A percentile compares a stretch with the other conserved stretches of the same genome.
phyloP scores from a whole-genome alignment of 1,140 invertebrate genomes.

The Magallana gigas region DNA sequence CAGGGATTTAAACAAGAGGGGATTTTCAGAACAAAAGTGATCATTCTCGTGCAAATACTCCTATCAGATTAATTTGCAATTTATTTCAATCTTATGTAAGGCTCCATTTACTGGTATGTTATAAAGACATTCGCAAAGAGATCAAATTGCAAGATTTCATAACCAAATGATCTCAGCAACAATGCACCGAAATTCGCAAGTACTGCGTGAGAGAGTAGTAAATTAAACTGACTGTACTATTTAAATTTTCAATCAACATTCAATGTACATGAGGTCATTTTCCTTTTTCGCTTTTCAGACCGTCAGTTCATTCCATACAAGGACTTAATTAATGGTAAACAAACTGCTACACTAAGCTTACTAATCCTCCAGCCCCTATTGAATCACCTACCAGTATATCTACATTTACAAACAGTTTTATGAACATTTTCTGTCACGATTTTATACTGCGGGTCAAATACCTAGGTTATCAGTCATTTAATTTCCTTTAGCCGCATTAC shows the following conservation, averaged over 20 bases:
- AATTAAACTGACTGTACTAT: not conserved
- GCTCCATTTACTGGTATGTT: not conserved
- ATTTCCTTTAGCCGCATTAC: not conserved
- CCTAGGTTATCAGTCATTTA: not conserved
- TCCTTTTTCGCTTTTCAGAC: not conserved
- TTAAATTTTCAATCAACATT: not conserved
- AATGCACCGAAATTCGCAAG: slow-evolving; percentile 1
- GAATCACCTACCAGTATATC: not conserved
- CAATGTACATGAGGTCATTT: not conserved
- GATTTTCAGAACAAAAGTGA: slow-evolving; percentile 29
- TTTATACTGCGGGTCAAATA: not conserved
- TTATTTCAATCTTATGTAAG: not conserved
- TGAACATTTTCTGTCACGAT: not conserved
- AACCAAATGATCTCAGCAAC: not conserved
- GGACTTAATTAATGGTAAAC: not conserved
- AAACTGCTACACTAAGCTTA: not conserved
- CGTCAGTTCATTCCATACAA: not conserved
- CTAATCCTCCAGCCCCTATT: not conserved
- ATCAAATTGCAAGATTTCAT: not conserved
- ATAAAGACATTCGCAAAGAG: not conserved
- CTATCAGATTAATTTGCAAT: slow-evolving; percentile 32
- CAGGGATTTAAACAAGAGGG: slow-evolving; percentile 15
- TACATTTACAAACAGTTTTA: not conserved
- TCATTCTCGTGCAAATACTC: slow-evolving; percentile 16
- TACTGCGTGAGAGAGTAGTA: not conserved